These are phyloP conservation scores for Dendrocincla fuliginosa DNA, from an alignment of 2,797 vertebrate species.

Conservation along the genomic window DNA sequence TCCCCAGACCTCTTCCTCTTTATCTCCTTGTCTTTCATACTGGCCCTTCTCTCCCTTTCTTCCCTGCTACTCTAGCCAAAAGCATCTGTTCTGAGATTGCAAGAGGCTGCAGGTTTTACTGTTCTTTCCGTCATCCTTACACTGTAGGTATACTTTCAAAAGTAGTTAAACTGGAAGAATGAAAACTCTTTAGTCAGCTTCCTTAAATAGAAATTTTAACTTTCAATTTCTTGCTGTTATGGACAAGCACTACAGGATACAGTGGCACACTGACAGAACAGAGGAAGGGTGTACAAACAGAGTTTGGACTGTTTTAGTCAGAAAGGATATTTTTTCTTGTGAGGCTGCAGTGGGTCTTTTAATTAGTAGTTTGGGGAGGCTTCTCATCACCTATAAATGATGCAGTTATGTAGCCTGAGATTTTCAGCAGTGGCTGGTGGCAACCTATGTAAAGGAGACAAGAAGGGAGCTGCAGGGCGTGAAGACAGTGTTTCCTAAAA, in stretches of 20 bases:
- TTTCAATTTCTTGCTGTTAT: neutral
- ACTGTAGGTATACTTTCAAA: neutral
- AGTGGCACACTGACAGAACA: neutral
- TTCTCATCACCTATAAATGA: neutral
- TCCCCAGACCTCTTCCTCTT: neutral
- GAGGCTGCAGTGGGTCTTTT: neutral
- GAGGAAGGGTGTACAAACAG: neutral
- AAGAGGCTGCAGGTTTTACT: neutral
- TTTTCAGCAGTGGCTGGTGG: neutral
- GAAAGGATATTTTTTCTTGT: neutral
- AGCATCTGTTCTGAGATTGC: neutral
- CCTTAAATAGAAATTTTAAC: neutral
- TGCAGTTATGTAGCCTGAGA: neutral
- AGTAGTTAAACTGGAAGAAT: neutral
- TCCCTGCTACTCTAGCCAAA: neutral
- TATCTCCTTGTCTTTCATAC: neutral
- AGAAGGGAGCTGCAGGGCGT: neutral
- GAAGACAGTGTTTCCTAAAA: neutral
- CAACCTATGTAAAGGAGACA: rapidly evolving
- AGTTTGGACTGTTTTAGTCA: neutral
- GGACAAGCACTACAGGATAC: neutral
- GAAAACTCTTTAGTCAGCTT: neutral
- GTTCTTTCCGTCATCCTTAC: neutral
- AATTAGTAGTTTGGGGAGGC: neutral
- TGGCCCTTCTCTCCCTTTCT: neutral